Evolutionary conservation across 1,140 invertebrate species (phyloP).

Genomic region (Lineus longissimus): DNA sequence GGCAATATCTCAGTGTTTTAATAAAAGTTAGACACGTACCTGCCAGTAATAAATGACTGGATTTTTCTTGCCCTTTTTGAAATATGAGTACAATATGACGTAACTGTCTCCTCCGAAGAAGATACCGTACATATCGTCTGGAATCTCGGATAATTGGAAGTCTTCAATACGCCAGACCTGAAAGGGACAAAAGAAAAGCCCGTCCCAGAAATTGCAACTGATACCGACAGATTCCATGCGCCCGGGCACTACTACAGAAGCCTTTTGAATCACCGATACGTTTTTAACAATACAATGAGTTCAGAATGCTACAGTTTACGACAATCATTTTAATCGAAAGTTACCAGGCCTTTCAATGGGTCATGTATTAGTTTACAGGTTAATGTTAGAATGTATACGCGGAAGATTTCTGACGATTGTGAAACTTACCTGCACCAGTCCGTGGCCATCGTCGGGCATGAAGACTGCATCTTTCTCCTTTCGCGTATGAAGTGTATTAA

Average conservation of each 20-base stretch:
- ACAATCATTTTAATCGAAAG: no score
- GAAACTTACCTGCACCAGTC: constrained; percentile 55
- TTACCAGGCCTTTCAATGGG: no score
- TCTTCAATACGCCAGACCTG: constrained; percentile 38
- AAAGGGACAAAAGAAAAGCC: background rate
- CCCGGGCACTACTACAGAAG: no score
- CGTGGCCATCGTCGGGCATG: constrained; percentile 70
- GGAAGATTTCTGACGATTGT: no score
- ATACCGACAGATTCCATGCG: no score
- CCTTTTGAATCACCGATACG: no score
- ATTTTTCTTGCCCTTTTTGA: constrained; percentile 16
- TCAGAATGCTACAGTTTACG: no score
- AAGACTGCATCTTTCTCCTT: constrained; percentile 60
- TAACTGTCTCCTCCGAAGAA: constrained; percentile 52
- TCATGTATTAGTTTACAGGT: no score
- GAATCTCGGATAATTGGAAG: constrained; percentile 23
- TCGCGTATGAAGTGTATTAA: constrained; percentile 12
- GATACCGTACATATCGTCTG: constrained; percentile 30
- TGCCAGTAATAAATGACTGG: constrained; percentile 43
- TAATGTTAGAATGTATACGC: no score
- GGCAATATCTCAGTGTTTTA: no score
- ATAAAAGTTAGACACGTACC: constrained; percentile 49
- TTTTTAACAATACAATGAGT: no score
- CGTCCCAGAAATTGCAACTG: no score
- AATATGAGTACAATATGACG: constrained; percentile 36